Evolutionary conservation across 1,140 invertebrate species (phyloP).

Genomic region (Drosophila nannoptera): DNA sequence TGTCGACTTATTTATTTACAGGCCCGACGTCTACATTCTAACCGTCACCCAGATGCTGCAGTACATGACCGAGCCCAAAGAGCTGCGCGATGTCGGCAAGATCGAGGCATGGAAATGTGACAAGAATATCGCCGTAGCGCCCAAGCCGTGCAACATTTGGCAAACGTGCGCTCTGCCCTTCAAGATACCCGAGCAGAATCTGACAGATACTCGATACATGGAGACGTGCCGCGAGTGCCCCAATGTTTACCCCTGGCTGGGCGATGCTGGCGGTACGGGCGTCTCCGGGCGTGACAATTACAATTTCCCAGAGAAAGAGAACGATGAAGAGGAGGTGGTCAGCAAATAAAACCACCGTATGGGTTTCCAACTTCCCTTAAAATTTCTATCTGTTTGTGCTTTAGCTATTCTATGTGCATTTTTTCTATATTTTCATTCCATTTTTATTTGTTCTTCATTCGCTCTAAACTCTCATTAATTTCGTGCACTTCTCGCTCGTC

Average conservation of each 20-base stretch:
- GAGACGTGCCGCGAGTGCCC: slow-evolving; percentile 93
- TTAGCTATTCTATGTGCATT: not conserved
- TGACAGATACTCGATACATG: slow-evolving; percentile 91
- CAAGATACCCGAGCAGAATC: slow-evolving; percentile 86
- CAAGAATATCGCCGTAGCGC: slow-evolving; percentile 84
- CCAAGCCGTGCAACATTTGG: slow-evolving; percentile 87
- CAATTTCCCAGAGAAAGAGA: slow-evolving; percentile 75
- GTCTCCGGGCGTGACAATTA: slow-evolving; percentile 89
- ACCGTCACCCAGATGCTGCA: slow-evolving; percentile 93
- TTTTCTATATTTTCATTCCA: not conserved
- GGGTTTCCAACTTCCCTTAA: not conserved
- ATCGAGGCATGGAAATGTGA: slow-evolving; percentile 91
- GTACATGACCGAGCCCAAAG: slow-evolving; percentile 93
- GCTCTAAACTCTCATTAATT: slow-evolving; percentile 30
- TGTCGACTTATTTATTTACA: slow-evolving; percentile 75
- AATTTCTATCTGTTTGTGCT: too few relatives aligned
- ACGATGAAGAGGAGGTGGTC: not conserved
- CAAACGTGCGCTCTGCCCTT: slow-evolving; percentile 92
- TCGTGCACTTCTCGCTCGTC: slow-evolving; percentile 43
- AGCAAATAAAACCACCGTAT: too few relatives aligned
- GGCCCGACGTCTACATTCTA: slow-evolving; percentile 93
- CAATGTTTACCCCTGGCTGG: slow-evolving; percentile 82
- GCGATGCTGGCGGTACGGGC: slow-evolving; percentile 90
- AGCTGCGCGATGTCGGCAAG: slow-evolving; percentile 82
- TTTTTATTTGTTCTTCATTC: not conserved